Evolutionary conservation across 2,113 vertebrate genomes (phyloP), one percentile per base, ranked within the genome.

Genomic region (Onychorhynchus coronatus): DNA sequence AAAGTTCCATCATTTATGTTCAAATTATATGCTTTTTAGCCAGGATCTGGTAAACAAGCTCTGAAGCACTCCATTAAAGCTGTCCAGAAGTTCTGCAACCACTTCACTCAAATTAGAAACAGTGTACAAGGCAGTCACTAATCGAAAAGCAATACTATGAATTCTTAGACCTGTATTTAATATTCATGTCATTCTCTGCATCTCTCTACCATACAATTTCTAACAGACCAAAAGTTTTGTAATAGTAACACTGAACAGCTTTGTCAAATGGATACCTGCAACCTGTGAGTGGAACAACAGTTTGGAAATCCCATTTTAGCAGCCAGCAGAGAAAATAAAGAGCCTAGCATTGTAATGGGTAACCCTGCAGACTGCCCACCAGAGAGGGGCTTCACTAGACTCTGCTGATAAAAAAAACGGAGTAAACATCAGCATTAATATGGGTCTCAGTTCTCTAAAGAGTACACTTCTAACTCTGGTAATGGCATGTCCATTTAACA

Each of bases 1-100:
- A 95, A 78, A 41, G 24, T 55, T 67, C 37, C 52, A 91, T 80
- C 68, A 75, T 41, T 91, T 95, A 91, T 46, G 65, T 68, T 94
- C 58, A 89, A 89, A 88, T 73, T 1, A 93, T 33, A 85, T 8
- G 73, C 58, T 83, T 92, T 96, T 91, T 85, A 89, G 85, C 62
- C 46, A 73, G 55, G 81, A 82, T 65, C 81, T 71, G 78, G 65
- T 79, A 94, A 95, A 89, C 50, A 94, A 88, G 58, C 53, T 89
- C 93, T 85, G 77, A 87, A 93, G 81, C 67, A 85, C 61, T 75
- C 35, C 37, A 77, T 79, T 91, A 92, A 89, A 95, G 84, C 71
- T 35, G 59, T 85, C 37, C 74, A 82, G 66, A 95, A 93, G 75
- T 89, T 85, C 53, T 85, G 47, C 35, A 85, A 84, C 55, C 3